Base-by-base conservation (phyloP, 2,113 vertebrate species). In the Eulemur macaco region DNA sequence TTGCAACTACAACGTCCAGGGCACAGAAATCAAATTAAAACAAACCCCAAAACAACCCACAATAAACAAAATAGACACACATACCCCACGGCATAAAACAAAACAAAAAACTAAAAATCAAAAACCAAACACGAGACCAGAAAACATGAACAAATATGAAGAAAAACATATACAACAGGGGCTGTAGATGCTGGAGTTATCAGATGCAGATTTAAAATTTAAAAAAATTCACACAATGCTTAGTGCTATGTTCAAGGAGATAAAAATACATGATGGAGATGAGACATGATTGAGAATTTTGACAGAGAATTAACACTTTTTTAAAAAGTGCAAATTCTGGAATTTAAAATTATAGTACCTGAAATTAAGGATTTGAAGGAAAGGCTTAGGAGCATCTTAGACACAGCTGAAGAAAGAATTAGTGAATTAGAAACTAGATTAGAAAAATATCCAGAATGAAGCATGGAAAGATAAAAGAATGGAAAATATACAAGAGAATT, bases 281-380 rank as follows among this genome's bases (percentile, higher is more conserved):
- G 82, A 91, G 83, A 73, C 18, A 14, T 34, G 87, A 73, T 68
- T 86, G 84, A 89, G 69, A 94, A 86, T 83, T 96, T 95, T 85
- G 58, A 52, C 39, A 88, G 21, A 87, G 1, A 90, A 95, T 66
- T 58, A n/a, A 94, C 95, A 47, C 31, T 37, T 69, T 86, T 18
- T 74, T 81, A 7, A 73, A 50, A 78, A 74, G 68, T 78, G 63
- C 31, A 56, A 92, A 95, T 71, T 90, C 66, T 95, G 66, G 47
- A 95, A 78, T 58, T 64, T 31, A 96, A 95, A 68, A 68, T 80
- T 39, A 52, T 71, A 76, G 64, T 42, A 37, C 13, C 50, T 39
- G n/a, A 83, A 60, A 90, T 14, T 56, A 63, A 74, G 58, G 90
- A 77, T 66, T 93, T 29, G 56, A 92, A 74, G 45, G 52, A 80